Evolutionary conservation across 2,888 invertebrate species (phyloP).

Genomic region (Sicus ferrugineus): DNA sequence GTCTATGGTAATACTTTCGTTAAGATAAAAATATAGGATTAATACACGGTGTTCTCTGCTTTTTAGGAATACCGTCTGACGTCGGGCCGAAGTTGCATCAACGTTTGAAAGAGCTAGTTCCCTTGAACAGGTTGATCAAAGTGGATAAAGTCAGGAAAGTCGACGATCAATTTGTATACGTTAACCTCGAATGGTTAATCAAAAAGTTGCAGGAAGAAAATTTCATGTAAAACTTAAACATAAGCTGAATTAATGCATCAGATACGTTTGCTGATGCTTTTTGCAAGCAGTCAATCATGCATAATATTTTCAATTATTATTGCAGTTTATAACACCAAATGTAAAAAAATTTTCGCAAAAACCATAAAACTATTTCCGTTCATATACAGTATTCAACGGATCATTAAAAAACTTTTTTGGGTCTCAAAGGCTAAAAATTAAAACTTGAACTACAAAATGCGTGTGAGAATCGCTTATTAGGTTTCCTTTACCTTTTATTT

Average conservation of each 20-base stretch:
- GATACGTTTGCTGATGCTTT: too few species aligned
- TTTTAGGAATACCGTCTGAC: conserved; percentile 37
- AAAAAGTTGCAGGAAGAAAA: conserved; percentile 29
- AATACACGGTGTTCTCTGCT: neutral
- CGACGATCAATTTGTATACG: conserved; percentile 18
- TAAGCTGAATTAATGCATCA: neutral
- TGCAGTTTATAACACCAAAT: neutral
- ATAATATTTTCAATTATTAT: too few species aligned
- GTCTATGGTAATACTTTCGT: conserved; percentile 43
- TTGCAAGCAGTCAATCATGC: too few species aligned
- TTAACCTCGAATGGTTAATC: conserved; percentile 36
- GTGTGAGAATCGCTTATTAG: too few species aligned
- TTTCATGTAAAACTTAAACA: conserved; percentile 21
- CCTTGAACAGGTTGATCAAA: conserved; percentile 22
- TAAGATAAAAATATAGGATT: neutral
- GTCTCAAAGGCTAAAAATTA: too few species aligned
- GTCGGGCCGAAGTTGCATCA: conserved; percentile 30
- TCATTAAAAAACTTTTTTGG: too few species aligned
- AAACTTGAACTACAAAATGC: neutral
- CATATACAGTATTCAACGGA: too few species aligned
- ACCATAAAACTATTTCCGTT: too few species aligned
- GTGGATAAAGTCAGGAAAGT: conserved; percentile 36
- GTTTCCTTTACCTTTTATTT: too few species aligned
- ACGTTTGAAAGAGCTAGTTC: conserved; percentile 34
- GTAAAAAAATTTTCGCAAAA: too few species aligned